Evolutionary conservation across 2,797 vertebrate species (phyloP), one percentile per base, ranked within the genome.

Genomic region (Anisognathus igniventris): DNA sequence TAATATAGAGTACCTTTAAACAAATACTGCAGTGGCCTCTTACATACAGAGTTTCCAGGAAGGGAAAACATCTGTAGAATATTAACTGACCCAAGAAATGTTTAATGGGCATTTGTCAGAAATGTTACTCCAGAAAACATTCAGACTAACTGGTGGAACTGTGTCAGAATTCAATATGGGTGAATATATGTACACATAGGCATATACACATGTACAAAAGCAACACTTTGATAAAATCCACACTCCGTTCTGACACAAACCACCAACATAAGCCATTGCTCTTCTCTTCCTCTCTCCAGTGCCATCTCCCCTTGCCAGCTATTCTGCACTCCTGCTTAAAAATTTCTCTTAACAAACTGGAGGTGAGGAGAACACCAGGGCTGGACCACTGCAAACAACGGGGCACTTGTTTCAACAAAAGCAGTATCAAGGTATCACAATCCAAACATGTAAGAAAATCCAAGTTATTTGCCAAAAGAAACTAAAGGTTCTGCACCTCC

Each of bases 61-160:
- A 95, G 53, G 42, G 40, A 95, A 93, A 91, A 93, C 90, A 96
- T 96, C 93, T 91, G 91, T 51, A 93, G 47, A 80, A 31, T 40
- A 93, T 93, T 93, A 95, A 91, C 62, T 5, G 33, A 81, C 58
- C 47, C 50, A 83, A 90, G 62, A 86, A 92, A 77, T 3, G 0
- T 88, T 93, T 86, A 83, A 90, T 0, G 7, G 47, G 68, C 90
- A 88, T 71, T 91, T 93, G 57, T 88, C 39, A 91, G 83, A 64
- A 89, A 61, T 37, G 27, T 72, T 61, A 91, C 3, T 4, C 50
- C 79, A 91, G 77, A 84, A 93, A 68, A 83, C 4, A 2, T 56
- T 62, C 50, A 56, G 62, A 81, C 66, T 30, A 83, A 51, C 5
- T 72, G 42, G 62, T 40, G 83, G 35, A 77, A 68, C 2, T 78